A percentile compares a stretch with the other conserved stretches of the same genome.
phyloP scores from a whole-genome alignment of 2,797 vertebrate species.

The Pangasius macronema region DNA sequence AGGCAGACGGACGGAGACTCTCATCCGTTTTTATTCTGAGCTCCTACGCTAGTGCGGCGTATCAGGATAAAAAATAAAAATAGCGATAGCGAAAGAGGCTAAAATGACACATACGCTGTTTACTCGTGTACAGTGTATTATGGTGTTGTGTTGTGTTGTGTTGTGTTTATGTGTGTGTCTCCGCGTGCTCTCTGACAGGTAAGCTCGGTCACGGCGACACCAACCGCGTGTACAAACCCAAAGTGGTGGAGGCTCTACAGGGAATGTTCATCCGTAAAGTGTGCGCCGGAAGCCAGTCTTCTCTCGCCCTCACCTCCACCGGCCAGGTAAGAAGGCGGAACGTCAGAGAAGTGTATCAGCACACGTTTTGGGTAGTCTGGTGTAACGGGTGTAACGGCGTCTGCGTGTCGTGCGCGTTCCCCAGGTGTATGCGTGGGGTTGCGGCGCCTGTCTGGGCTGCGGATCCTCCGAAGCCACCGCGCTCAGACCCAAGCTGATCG shows the following conservation, averaged over 20 bases:
- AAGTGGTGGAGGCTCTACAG: constrained; percentile 80
- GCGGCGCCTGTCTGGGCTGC: constrained; percentile 80
- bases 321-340: constrained; percentile 73
- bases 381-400: not conserved
- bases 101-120: no score
- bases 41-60: no score
- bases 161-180: not conserved
- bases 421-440: constrained; percentile 82
- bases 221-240: constrained; percentile 82
- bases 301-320: constrained; percentile 81
- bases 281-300: constrained; percentile 83
- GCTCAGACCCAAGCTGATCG: constrained; percentile 77
- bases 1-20: no score
- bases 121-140: no score
- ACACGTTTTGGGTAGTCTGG: no score
- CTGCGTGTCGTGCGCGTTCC: not conserved
- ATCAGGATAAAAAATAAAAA: no score
- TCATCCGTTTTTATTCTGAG: no score
- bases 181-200: constrained; percentile 62
- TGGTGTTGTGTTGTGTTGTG: not conserved
- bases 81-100: no score
- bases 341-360: not conserved
- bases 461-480: constrained; percentile 82
- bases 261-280: constrained; percentile 84
- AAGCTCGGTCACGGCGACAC: constrained; percentile 84